A percentile compares a stretch with the other conserved stretches of the same genome.
phyloP scores from a whole-genome alignment of 2,888 invertebrate species.

The Tetheella fluctuosa region DNA sequence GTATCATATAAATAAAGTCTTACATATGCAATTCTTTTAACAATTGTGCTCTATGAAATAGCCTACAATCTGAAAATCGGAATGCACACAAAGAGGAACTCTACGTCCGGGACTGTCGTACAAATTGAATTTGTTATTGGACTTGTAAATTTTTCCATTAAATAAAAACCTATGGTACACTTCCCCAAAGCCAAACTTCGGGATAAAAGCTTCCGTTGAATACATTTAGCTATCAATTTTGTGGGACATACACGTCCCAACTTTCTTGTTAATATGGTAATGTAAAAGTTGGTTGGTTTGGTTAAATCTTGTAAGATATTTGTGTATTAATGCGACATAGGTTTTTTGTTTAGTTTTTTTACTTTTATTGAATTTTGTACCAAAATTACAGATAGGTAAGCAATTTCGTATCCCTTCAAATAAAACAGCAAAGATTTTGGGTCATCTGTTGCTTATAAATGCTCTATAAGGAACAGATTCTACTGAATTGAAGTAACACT shows the following conservation, averaged over 20 bases:
- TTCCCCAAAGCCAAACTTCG: neutral
- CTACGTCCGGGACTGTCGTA: neutral
- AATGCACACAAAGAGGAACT: neutral
- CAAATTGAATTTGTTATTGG: conserved; percentile 4
- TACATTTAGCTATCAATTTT: conserved; percentile 3
- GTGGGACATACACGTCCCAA: conserved; percentile 1
- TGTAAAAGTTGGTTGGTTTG: conserved; percentile 1
- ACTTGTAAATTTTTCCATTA: conserved; percentile 7
- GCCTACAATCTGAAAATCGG: neutral
- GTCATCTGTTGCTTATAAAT: too few species aligned
- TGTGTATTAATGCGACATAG: neutral
- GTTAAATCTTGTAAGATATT: neutral
- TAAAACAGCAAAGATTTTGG: too few species aligned
- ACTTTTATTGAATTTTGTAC: neutral
- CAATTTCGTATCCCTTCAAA: too few species aligned
- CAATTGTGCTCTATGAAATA: too few species aligned
- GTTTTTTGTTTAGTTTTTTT: neutral
- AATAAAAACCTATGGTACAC: neutral
- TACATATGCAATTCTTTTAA: too few species aligned
- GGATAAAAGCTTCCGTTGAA: neutral
- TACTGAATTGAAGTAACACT: too few species aligned
- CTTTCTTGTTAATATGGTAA: neutral
- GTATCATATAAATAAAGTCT: too few species aligned
- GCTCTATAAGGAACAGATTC: too few species aligned
- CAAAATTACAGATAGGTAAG: too few species aligned